Evolutionary conservation across 2,797 vertebrate genomes (phyloP), one percentile per base, ranked within the genome.

Genomic region (Taeniopygia guttata): DNA sequence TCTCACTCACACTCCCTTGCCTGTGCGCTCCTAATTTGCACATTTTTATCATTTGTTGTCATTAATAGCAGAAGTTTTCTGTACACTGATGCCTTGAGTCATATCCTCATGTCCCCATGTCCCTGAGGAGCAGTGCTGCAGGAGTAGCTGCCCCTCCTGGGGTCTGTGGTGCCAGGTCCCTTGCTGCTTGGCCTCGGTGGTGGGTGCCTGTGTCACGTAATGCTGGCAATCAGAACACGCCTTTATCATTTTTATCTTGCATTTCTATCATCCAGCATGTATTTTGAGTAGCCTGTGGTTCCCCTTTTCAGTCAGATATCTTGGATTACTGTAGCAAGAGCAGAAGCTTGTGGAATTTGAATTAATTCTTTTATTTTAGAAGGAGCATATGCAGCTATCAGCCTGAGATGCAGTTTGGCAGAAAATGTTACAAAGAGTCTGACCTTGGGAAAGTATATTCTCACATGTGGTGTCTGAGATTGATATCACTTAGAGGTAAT

Each of bases 301-400:
- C 51, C 43, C 60, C 66, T 84, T 96, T 96, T 87, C 56, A 67
- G 76, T 60, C 38, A 40, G 82, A 54, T 46, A 73, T 30, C 56
- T 84, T 93, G 80, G n/a, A 90, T 97, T 94, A 81, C 70, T 79
- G 55, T 84, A 87, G 94, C 83, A 94, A 92, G 73, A 69, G 64
- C 34, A 77, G 34, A 68, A 79, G 7, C 36, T 45, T 4, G 3
- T 1, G 0, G 22, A 84, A 76, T 69, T 92, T 95, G 94, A 84
- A 83, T 86, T 60, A 81, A 66, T 87, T 87, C 90, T 38, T 82
- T 90, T 84, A 45, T 64, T 86, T 75, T 63, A 43, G 42, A 92
- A 75, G n/a, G 20, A 63, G 32, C 20, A 16, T 90, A 52, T 42
- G 74, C 64, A 94, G 81, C 86, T 78, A 60, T 86, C 60, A 63